A percentile compares a stretch with the other conserved stretches of the same genome.
phyloP scores from a whole-genome alignment of 2,113 vertebrate genomes.

The Nothobranchius furzeri region DNA sequence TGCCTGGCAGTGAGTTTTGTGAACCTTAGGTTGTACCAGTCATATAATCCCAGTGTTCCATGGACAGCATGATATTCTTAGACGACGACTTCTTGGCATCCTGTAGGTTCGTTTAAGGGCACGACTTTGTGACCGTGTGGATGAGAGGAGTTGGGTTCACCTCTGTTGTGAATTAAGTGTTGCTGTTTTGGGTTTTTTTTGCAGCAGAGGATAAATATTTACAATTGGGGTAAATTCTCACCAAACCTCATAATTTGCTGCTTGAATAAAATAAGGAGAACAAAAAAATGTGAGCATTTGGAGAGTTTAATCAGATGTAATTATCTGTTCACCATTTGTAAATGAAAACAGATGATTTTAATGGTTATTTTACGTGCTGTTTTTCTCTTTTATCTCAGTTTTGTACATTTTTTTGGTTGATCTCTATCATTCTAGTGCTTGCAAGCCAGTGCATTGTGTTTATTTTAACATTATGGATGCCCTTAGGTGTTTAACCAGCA shows the following conservation, averaged over 20 bases:
- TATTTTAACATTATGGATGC: constrained; percentile 37
- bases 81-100: constrained; percentile 64
- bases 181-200: constrained; percentile 32
- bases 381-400: constrained; percentile 34
- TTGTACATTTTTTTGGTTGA: constrained; percentile 25
- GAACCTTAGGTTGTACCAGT: constrained; percentile 60
- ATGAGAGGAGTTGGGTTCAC: constrained; percentile 46
- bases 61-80: constrained; percentile 72
- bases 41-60: constrained; percentile 59
- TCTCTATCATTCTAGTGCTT: constrained; percentile 47
- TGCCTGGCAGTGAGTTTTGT: constrained; percentile 39
- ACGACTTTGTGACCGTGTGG: constrained; percentile 38
- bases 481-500: constrained; percentile 37
- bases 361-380: constrained; percentile 36
- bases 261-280: constrained; percentile 27
- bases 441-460: constrained; percentile 28
- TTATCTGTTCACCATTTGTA: constrained; percentile 36
- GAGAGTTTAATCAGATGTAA: background rate
- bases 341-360: constrained; percentile 41
- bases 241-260: constrained; percentile 29
- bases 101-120: constrained; percentile 58
- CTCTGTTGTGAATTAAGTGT: constrained; percentile 53
- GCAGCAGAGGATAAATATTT: constrained; percentile 31
- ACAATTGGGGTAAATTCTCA: constrained; percentile 34
- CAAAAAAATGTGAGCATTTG: constrained; percentile 30